Evolutionary conservation across 2,113 vertebrate genomes (phyloP).

Genomic region (Turnix velox): DNA sequence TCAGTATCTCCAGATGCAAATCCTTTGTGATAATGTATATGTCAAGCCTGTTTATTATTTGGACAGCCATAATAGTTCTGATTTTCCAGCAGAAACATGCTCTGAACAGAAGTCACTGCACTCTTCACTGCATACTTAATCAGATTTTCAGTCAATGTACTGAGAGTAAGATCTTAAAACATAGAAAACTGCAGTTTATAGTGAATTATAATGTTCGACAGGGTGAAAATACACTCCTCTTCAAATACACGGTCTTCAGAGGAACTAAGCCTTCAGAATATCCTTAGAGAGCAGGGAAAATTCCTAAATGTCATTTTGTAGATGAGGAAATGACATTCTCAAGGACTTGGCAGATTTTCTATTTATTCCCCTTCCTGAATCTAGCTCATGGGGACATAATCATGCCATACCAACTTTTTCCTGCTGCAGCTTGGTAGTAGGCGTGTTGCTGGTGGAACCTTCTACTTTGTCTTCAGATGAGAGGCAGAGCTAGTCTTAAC

Average conservation of each 20-base stretch:
- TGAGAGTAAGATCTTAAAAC: background rate
- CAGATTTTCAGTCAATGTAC: background rate
- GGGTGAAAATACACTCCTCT: slow-evolving; percentile 2
- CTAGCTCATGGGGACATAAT: background rate
- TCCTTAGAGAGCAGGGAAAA: background rate
- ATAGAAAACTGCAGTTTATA: background rate
- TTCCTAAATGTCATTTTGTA: background rate
- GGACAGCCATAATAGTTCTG: slow-evolving; percentile 7
- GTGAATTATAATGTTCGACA: slow-evolving; percentile 17
- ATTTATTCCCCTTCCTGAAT: background rate
- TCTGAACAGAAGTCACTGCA: background rate
- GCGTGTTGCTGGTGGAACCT: background rate
- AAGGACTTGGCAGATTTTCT: background rate
- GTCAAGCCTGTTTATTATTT: background rate
- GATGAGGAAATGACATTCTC: background rate
- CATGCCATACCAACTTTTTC: background rate
- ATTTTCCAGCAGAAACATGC: background rate
- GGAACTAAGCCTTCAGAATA: slow-evolving; percentile 7
- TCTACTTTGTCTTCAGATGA: background rate
- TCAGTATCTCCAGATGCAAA: background rate
- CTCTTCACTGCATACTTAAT: background rate
- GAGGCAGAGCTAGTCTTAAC: background rate
- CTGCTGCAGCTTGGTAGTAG: background rate
- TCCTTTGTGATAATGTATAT: background rate
- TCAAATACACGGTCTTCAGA: background rate